Evolutionary conservation across 2,797 vertebrate genomes (phyloP).

Genomic region (Cuculus canorus): DNA sequence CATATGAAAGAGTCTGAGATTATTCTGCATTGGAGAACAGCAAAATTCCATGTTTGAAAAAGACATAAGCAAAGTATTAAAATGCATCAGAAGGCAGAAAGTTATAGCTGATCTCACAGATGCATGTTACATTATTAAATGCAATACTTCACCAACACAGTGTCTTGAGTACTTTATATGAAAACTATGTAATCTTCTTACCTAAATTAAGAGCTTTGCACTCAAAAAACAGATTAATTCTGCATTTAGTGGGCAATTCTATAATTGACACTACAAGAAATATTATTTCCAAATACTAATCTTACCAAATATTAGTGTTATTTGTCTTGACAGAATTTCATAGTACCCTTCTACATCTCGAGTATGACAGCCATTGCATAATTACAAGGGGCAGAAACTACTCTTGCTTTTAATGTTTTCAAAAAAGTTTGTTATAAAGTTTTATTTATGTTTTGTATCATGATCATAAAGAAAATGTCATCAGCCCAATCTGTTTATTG

Average conservation of each 20-base stretch:
- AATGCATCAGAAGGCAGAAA: background rate
- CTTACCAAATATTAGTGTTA: background rate
- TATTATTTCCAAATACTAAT: background rate
- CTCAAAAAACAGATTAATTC: background rate
- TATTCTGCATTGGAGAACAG: background rate
- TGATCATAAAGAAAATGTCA: background rate
- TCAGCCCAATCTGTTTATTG: background rate
- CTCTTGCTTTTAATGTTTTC: background rate
- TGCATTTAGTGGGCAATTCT: background rate
- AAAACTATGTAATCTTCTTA: background rate
- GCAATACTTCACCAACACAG: background rate
- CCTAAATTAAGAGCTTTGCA: background rate
- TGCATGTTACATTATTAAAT: accelerated
- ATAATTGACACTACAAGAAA: background rate
- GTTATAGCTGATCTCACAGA: background rate
- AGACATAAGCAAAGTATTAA: background rate
- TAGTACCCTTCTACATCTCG: background rate
- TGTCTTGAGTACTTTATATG: background rate
- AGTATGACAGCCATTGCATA: background rate
- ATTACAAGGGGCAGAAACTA: background rate
- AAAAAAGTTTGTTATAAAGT: background rate
- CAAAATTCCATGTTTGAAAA: background rate
- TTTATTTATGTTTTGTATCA: background rate
- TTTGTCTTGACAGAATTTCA: background rate
- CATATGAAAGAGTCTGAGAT: background rate